Percentiles rank a stretch among this genome's conserved stretches.
phyloP scores from a whole-genome alignment of 2,113 vertebrate genomes.

The Geococcyx californianus region DNA sequence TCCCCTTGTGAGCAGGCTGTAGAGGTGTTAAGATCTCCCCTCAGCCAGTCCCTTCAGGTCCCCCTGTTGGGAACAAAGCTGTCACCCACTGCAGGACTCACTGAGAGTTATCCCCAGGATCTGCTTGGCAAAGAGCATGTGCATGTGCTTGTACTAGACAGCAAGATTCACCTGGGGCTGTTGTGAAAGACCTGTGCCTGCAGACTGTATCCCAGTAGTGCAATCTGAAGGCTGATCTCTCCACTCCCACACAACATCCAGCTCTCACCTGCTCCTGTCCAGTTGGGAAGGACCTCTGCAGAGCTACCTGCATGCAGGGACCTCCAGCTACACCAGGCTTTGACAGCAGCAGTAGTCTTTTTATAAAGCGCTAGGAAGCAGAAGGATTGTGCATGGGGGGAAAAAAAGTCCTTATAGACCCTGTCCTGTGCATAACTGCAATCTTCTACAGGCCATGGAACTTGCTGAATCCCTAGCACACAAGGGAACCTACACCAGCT shows the following conservation, averaged over 20 bases:
- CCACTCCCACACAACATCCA: neutral
- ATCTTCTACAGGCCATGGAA: neutral
- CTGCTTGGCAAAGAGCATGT: neutral
- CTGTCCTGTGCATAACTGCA: too few relatives aligned
- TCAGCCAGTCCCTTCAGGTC: neutral
- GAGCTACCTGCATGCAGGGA: neutral
- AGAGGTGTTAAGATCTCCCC: too few relatives aligned
- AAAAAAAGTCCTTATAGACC: neutral
- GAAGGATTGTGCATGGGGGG: neutral
- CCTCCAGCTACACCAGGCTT: neutral
- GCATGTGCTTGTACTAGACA: accelerated
- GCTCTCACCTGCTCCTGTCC: neutral
- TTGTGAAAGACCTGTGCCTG: neutral
- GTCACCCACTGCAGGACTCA: neutral
- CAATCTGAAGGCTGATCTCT: neutral
- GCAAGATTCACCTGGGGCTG: neutral
- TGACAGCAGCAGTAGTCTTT: neutral
- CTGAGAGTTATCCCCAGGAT: neutral
- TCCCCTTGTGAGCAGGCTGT: too few relatives aligned
- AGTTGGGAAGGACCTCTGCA: neutral
- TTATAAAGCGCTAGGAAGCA: neutral
- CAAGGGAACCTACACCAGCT: neutral
- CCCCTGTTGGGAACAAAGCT: neutral
- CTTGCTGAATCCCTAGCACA: neutral
- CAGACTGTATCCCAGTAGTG: too few relatives aligned